Percentiles rank a stretch among this genome's conserved stretches.
Evolutionary conservation across 2,888 invertebrate species (phyloP).

Genomic region (Corbicula japonica): DNA sequence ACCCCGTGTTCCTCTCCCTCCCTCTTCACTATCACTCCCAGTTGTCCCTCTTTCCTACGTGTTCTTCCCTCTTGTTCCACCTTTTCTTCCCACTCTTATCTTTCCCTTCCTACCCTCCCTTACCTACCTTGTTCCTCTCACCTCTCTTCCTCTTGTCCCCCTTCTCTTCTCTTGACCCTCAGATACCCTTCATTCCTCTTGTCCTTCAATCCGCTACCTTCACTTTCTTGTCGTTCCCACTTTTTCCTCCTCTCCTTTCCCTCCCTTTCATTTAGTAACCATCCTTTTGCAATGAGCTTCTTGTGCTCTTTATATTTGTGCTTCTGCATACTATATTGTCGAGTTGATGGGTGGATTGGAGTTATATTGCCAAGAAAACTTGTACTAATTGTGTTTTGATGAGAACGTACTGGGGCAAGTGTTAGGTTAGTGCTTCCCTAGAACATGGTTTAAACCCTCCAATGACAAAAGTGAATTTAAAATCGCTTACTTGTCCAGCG

Average conservation of each 20-base stretch:
- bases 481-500: too few species aligned
- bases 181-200: background rate
- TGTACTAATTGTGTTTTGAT: too few species aligned
- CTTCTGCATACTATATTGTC: too few species aligned
- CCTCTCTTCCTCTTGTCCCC: background rate
- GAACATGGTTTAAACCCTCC: too few species aligned
- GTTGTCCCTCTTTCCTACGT: background rate
- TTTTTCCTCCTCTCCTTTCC: background rate
- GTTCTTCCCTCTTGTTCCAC: slow-evolving; percentile 9
- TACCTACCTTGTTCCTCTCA: background rate
- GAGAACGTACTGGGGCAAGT: too few species aligned
- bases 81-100: slow-evolving; percentile 3
- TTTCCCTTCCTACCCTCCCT: background rate
- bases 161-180: background rate
- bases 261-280: too few species aligned
- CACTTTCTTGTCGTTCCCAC: background rate
- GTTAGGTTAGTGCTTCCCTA: too few species aligned
- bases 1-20: slow-evolving; percentile 8
- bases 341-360: too few species aligned
- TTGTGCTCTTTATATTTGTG: too few species aligned
- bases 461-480: too few species aligned
- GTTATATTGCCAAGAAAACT: too few species aligned
- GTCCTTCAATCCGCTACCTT: background rate
- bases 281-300: too few species aligned
- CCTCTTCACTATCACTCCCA: slow-evolving; percentile 3